Evolutionary conservation across 2,888 invertebrate species (phyloP).

Genomic region (Ichneumoninae sp.): DNA sequence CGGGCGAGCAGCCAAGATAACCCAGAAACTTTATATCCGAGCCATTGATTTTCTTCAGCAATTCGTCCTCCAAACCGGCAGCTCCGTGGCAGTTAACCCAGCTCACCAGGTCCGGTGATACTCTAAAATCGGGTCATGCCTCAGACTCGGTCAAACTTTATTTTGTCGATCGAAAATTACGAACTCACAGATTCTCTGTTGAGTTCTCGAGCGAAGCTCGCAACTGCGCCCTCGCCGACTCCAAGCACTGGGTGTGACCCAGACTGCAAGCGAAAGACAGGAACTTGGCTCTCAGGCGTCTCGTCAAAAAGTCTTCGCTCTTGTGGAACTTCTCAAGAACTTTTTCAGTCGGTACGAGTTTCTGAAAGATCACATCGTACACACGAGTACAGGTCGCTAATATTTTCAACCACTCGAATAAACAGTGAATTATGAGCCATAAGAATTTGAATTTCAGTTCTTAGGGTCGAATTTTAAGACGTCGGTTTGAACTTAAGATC

Average conservation of each 20-base stretch:
- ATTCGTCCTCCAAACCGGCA: slow-evolving; percentile 52
- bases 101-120: slow-evolving; percentile 83
- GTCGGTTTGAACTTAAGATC: too few species aligned
- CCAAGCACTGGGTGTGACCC: slow-evolving; percentile 80
- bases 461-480: too few species aligned
- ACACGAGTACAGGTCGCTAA: background rate
- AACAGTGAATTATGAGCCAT: background rate
- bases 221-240: slow-evolving; percentile 73
- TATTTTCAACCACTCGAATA: background rate
- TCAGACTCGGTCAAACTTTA: background rate
- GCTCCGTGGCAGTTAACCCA: slow-evolving; percentile 85
- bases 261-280: slow-evolving; percentile 82
- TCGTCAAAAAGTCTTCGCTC: slow-evolving; percentile 75
- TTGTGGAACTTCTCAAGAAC: slow-evolving; percentile 45
- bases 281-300: slow-evolving; percentile 76
- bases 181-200: slow-evolving; percentile 66
- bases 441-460: background rate
- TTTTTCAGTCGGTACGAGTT: slow-evolving; percentile 55
- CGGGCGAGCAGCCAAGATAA: slow-evolving; percentile 82
- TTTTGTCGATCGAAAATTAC: background rate
- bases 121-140: slow-evolving; percentile 77
- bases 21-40: slow-evolving; percentile 75
- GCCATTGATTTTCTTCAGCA: slow-evolving; percentile 63
- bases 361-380: slow-evolving; percentile 29
- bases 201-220: slow-evolving; percentile 62